Evolutionary conservation across 2,888 invertebrate species (phyloP), one percentile per base, ranked within the genome.

Genomic region (Eristalis intricaria): DNA sequence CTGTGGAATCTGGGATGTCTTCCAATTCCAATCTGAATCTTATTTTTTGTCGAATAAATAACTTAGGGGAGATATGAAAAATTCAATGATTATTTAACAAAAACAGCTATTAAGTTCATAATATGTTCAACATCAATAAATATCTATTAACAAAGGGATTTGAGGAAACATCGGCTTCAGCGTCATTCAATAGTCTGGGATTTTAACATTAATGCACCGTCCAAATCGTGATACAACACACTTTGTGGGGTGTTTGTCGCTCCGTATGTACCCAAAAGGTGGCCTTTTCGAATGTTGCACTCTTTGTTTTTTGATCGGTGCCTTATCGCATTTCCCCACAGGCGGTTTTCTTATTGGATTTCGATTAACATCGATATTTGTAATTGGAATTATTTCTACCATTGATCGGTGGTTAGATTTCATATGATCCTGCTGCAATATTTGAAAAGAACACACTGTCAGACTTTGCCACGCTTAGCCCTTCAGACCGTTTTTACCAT

Each of bases 401-500:
- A 87, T 61, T 19, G 71, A 79, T 13, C 66, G 22, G 40, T 88
- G 88, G 1, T 58, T 22, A n/a, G 26, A 66, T 23, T 81, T 84
- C 88, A 88, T 88, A 61, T 88, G 88, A 58, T 80, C 80, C 80
- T 88, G 84, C 88, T 84, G 32, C 13, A 69, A 76, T 15, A 71
- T 11, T 23, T 0, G 63, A 38, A 61, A 11, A 13, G 4, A 19
- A 40, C 11, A 23, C 10, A 5, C 2, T 22, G 8, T 15, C 10
- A 5, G 23, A 19, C 26, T 19, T 8, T 19, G n/a, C n/a, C 50
- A 10, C 7, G 4, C 8, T 15, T 10, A 26, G 19, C 7, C 1
- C 32, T 11, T 26, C 3, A 26, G 1, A 66, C 15, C 15, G 15
- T 0, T 22, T 58, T 82, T 74, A 88, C 84, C 84, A 88, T 88